Base-by-base conservation (phyloP, 1,140 invertebrate species). In the Diprion similis region DNA sequence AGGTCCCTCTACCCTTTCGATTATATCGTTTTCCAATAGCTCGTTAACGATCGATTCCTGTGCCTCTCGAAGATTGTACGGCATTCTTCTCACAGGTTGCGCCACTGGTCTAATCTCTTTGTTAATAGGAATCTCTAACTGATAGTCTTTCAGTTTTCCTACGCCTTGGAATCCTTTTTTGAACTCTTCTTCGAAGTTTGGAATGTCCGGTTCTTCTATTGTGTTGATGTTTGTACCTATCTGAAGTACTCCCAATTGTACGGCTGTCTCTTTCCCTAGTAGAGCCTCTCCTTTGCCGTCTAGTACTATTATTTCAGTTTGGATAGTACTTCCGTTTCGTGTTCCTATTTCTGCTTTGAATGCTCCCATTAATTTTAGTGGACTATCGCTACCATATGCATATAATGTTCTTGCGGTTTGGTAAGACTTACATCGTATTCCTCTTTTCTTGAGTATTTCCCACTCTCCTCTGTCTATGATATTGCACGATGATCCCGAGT, bases 1-100 rank as follows among this genome's bases (percentile, higher is more conserved):
- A 15, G 81, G 78, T 8, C 77, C 78, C 64, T 78, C 72, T 17
- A 85, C 83, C 13, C 70, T 51, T 13, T 71, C 46, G 6, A 3
- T 46, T 24, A 71, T 46, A 48, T 17, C 37, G 17, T 15, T 51
- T 24, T 13, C 70, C n/a, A 17, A 17, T 13, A 51, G 59, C 17
- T 71, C 17, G 8, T 46, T 8, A 47, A 71, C 47, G 11, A 48
- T 71, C 13, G 8, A 24, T 11, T 71, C 59, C 9, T 51, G 46
- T 8, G 47, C 70, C 13, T 46, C 70, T 17, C 46, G 45, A 11
- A 46, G 70, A 51, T 13, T 48, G 46, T 51, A 71, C 0, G 70
- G 70, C 3, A 71, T 48, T 64, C 80, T 71, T 64, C 70, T 71
- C 65, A 71, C 48, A 15, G 70, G 51, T 19, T 71, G 70, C 13